These are phyloP conservation scores for Cygnus olor DNA, from an alignment of 2,797 vertebrate species.

Conservation along the genomic window DNA sequence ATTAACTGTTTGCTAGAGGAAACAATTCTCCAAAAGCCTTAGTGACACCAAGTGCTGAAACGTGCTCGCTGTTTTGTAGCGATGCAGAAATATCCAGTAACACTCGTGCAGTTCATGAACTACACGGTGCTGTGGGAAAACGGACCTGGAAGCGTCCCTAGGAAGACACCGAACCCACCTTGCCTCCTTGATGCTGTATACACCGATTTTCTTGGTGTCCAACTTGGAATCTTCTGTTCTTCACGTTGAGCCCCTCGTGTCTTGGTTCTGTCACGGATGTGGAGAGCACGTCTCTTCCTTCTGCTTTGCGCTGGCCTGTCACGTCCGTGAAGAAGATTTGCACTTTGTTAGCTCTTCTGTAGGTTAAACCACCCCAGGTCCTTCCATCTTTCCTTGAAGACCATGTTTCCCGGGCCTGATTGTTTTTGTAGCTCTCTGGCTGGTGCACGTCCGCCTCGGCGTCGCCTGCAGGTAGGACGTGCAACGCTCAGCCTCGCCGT, in stretches of 20 bases:
- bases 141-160: neutral
- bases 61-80: neutral
- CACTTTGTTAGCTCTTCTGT: neutral
- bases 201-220: too few relatives aligned
- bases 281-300: neutral
- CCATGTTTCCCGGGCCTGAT: neutral
- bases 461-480: neutral
- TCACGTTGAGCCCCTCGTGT: neutral
- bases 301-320: neutral
- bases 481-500: rapidly evolving
- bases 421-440: neutral
- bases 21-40: too few relatives aligned
- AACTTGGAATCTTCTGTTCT: neutral
- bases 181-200: neutral
- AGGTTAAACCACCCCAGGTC: neutral
- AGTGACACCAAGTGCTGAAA: neutral
- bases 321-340: neutral
- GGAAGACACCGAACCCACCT: neutral
- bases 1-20: too few relatives aligned
- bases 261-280: neutral
- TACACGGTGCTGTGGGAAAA: too few relatives aligned
- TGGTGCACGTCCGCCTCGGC: rapidly evolving
- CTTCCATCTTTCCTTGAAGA: neutral
- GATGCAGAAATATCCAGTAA: neutral
- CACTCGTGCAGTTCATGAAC: neutral